Conservation (phyloP, 2,113 vertebrate genomes). For the Rhynchomys soricoides region DNA sequence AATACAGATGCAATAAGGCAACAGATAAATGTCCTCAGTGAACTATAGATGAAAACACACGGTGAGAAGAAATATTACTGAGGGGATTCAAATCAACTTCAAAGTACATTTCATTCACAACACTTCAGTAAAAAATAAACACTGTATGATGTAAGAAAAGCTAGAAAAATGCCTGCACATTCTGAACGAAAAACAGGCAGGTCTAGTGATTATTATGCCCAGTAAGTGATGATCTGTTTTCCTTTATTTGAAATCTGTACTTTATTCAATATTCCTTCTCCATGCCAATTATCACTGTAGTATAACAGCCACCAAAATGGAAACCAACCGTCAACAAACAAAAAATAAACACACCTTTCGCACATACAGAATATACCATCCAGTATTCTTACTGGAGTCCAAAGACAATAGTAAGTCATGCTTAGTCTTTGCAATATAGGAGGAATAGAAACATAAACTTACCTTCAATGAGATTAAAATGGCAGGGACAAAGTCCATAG, state of each 20-base stretch:
- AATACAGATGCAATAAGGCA: not conserved
- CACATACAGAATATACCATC: not conserved
- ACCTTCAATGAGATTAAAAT: slow-evolving; percentile 26
- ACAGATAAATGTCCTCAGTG: not conserved
- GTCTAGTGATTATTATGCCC: not conserved
- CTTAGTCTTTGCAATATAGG: not conserved
- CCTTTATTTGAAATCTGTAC: slow-evolving; percentile 13
- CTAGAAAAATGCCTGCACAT: not conserved
- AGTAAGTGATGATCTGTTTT: not conserved
- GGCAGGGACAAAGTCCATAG: not conserved
- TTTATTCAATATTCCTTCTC: not conserved
- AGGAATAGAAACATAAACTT: slow-evolving; percentile 11
- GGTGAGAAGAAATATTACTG: not conserved
- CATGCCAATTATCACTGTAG: not conserved
- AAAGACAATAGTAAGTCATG: not conserved
- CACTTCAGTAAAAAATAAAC: not conserved
- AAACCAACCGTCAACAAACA: not conserved
- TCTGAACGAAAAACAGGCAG: not conserved
- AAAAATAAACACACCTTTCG: slow-evolving; percentile 29
- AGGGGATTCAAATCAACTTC: not conserved
- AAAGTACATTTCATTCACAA: slow-evolving; percentile 37
- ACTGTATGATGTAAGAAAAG: slow-evolving; percentile 4
- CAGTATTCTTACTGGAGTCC: not conserved
- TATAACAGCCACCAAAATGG: slow-evolving; percentile 28
- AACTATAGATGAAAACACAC: not conserved